phyloP scores from a whole-genome alignment of 2,797 vertebrate species.

The Crenichthys baileyi region DNA sequence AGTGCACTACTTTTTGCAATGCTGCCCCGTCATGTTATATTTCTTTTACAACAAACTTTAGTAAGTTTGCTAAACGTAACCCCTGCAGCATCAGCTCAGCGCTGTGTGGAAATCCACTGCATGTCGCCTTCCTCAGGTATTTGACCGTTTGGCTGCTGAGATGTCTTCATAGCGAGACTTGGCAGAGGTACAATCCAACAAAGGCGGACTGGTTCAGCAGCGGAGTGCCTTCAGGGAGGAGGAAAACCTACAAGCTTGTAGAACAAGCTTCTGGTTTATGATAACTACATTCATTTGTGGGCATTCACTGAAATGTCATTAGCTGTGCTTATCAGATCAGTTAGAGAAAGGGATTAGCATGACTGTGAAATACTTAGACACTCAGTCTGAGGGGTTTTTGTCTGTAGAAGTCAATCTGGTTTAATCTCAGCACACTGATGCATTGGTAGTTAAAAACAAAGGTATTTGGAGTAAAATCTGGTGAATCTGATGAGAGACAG shows the following conservation, averaged over 20 bases:
- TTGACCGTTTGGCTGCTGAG: slow-evolving; percentile 56
- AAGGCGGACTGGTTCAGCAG: slow-evolving; percentile 65
- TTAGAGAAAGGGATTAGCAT: slow-evolving; percentile 47
- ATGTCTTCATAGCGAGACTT: slow-evolving; percentile 61
- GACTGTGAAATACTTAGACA: slow-evolving; percentile 23
- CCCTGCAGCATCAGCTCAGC: not conserved
- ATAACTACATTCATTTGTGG: slow-evolving; percentile 40
- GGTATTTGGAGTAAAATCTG: slow-evolving; percentile 22
- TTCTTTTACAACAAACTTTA: not conserved
- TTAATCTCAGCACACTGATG: not conserved
- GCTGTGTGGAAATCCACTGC: not conserved
- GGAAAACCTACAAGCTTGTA: slow-evolving; percentile 14
- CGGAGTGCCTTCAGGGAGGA: slow-evolving; percentile 43
- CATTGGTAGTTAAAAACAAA: slow-evolving; percentile 5
- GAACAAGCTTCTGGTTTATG: slow-evolving; percentile 20
- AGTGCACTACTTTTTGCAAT: not conserved
- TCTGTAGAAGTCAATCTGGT: slow-evolving; percentile 9
- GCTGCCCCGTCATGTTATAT: not conserved
- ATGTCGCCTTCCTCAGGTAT: slow-evolving; percentile 42
- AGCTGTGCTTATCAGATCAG: slow-evolving; percentile 57
- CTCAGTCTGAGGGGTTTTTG: slow-evolving; percentile 20
- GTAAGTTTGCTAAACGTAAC: not conserved
- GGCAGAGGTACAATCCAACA: slow-evolving; percentile 71
- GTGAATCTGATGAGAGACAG: slow-evolving; percentile 27
- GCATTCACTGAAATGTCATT: slow-evolving; percentile 44